phyloP scores from a whole-genome alignment of 92 coral and sea anemone species.

The Zoanthus sociatus region DNA sequence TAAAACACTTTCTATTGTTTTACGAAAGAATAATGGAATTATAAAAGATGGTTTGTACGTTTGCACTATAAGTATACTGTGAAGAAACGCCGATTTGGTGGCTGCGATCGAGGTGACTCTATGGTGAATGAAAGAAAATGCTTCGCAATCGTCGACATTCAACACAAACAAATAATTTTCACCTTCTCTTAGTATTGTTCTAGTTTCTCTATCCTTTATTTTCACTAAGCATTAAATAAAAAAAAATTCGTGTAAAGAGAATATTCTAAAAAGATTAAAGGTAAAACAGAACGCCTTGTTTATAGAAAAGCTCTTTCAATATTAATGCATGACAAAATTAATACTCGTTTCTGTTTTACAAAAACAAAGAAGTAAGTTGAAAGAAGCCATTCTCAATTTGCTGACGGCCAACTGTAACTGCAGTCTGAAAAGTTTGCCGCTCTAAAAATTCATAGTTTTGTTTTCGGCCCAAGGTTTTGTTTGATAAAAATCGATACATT shows the following conservation, averaged over 20 bases:
- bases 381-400: background rate
- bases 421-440: background rate
- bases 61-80: background rate
- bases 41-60: no score
- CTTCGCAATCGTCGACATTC: background rate
- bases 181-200: background rate
- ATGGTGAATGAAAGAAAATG: background rate
- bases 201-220: background rate
- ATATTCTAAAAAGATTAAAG: background rate
- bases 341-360: background rate
- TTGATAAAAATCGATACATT: no score
- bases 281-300: slow-evolving; percentile 75
- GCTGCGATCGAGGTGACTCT: background rate
- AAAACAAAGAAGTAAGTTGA: slow-evolving; percentile 6
- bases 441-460: background rate
- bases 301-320: slow-evolving; percentile 53
- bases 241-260: slow-evolving; percentile 7
- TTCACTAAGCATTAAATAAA: background rate
- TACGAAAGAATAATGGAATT: background rate
- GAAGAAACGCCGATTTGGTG: background rate
- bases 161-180: background rate
- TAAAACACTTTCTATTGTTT: background rate
- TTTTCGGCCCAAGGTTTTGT: background rate
- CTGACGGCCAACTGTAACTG: background rate
- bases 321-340: slow-evolving; percentile 8